Conservation (phyloP, 2,888 invertebrate species). For the Tenthredo scrophulariae region DNA sequence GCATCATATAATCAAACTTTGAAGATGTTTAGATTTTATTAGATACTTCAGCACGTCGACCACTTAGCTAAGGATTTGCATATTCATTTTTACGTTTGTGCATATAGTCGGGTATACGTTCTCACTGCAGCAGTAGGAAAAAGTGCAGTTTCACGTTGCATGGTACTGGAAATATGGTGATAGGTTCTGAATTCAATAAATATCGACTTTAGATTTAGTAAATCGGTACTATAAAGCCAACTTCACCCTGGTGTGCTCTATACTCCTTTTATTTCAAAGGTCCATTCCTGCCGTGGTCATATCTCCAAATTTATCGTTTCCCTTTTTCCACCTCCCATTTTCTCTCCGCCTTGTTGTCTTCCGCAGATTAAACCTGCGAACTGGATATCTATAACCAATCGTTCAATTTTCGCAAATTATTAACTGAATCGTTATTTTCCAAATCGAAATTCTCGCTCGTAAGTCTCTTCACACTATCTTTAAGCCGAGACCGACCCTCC, state of each 20-base stretch:
- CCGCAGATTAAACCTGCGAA: neutral
- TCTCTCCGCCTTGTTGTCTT: neutral
- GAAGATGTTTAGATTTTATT: slow-evolving; percentile 11
- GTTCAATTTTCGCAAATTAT: neutral
- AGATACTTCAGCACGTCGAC: neutral
- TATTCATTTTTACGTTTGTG: slow-evolving; percentile 5
- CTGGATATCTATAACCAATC: neutral
- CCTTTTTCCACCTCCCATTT: neutral
- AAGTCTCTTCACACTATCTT: neutral
- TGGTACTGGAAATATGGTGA: slow-evolving; percentile 1
- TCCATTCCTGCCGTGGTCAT: slow-evolving; percentile 13
- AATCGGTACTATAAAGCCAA: slow-evolving; percentile 33
- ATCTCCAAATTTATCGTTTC: slow-evolving; percentile 7
- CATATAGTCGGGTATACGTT: neutral
- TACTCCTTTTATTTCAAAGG: slow-evolving; percentile 23
- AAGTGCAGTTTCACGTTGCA: neutral
- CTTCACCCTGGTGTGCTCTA: neutral
- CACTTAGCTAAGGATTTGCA: slow-evolving; percentile 24
- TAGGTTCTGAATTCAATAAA: slow-evolving; percentile 32
- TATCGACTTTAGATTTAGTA: slow-evolving; percentile 39
- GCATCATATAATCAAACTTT: slow-evolving; percentile 36
- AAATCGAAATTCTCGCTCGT: neutral
- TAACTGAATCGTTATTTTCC: neutral
- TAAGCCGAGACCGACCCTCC: neutral
- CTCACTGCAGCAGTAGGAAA: neutral